These are phyloP conservation scores for Drosophila willistoni DNA, from an alignment of 1,140 invertebrate genomes.

Conservation along the genomic window DNA sequence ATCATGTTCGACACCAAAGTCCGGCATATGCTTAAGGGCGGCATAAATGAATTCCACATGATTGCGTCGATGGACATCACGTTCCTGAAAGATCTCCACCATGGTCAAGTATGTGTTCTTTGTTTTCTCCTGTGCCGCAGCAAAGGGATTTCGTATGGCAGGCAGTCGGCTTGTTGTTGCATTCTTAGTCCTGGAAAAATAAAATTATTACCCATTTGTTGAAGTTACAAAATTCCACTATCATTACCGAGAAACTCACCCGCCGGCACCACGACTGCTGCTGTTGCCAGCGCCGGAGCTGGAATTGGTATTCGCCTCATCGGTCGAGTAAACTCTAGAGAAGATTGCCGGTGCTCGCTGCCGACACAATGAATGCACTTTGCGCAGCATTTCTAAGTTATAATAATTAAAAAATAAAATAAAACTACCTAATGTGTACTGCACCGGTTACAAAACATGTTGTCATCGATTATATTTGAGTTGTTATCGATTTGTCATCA, in stretches of 20 bases:
- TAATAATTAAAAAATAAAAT: conserved; percentile 32
- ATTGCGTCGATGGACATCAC: conserved; percentile 87
- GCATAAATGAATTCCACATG: conserved; percentile 97
- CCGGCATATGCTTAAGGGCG: conserved; percentile 94
- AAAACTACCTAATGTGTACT: conserved; percentile 21
- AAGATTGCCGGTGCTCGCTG: conserved; percentile 28
- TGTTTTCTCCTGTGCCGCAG: conserved; percentile 85
- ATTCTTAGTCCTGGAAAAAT: background rate
- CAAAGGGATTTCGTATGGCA: conserved; percentile 67
- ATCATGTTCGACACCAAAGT: conserved; percentile 95
- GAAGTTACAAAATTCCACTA: background rate
- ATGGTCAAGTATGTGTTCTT: conserved; percentile 90
- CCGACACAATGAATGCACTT: conserved; percentile 48
- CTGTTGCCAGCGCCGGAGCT: conserved; percentile 25
- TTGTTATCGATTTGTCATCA: too few species aligned
- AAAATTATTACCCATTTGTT: background rate
- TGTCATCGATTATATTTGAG: too few species aligned
- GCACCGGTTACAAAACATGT: conserved; percentile 51
- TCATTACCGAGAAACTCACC: conserved; percentile 9
- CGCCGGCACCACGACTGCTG: conserved; percentile 23
- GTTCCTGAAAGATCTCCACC: conserved; percentile 88
- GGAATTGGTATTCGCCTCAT: conserved; percentile 20
- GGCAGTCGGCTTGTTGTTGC: conserved; percentile 49
- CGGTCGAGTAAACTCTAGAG: conserved; percentile 28
- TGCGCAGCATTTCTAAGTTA: conserved; percentile 73